Conservation (phyloP, 1,140 invertebrate genomes). For the Ceratina japonica region DNA sequence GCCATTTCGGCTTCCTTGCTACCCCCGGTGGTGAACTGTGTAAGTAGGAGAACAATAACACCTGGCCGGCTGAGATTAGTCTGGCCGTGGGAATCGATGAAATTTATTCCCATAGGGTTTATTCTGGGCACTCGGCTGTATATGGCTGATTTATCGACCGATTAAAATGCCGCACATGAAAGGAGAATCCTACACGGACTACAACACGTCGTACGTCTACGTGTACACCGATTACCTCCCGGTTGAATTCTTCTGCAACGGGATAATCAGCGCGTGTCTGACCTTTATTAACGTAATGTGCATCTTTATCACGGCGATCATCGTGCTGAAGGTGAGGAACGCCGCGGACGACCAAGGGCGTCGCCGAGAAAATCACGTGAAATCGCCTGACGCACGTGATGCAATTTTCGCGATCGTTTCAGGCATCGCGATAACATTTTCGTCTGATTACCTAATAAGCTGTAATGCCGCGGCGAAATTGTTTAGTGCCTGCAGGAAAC, state of each 20-base stretch:
- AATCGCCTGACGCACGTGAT: not conserved
- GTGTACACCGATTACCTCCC: constrained; percentile 86
- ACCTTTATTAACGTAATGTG: constrained; percentile 91
- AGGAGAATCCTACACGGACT: constrained; percentile 82
- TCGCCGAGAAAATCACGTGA: not conserved
- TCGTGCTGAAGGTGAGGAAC: constrained; percentile 85
- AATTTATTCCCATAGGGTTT: constrained; percentile 82
- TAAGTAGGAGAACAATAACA: constrained; percentile 76
- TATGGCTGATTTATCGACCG: constrained; percentile 84
- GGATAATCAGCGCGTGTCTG: constrained; percentile 88
- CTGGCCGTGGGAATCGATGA: constrained; percentile 11
- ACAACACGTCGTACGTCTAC: constrained; percentile 82
- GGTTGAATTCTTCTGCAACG: constrained; percentile 88
- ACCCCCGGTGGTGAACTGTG: constrained; percentile 92
- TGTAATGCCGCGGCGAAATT: constrained; percentile 1
- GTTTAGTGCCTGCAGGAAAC: not conserved
- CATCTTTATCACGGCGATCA: constrained; percentile 90
- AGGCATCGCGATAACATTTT: not conserved
- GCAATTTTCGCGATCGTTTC: constrained; percentile 6
- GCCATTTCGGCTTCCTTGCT: constrained; percentile 93
- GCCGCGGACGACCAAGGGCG: not conserved
- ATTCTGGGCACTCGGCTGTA: constrained; percentile 87
- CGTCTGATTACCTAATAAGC: constrained; percentile 25
- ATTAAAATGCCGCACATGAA: constrained; percentile 85
- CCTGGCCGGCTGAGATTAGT: not conserved